Base-by-base conservation (phyloP, 2,797 vertebrate genomes). In the Chanos chanos region DNA sequence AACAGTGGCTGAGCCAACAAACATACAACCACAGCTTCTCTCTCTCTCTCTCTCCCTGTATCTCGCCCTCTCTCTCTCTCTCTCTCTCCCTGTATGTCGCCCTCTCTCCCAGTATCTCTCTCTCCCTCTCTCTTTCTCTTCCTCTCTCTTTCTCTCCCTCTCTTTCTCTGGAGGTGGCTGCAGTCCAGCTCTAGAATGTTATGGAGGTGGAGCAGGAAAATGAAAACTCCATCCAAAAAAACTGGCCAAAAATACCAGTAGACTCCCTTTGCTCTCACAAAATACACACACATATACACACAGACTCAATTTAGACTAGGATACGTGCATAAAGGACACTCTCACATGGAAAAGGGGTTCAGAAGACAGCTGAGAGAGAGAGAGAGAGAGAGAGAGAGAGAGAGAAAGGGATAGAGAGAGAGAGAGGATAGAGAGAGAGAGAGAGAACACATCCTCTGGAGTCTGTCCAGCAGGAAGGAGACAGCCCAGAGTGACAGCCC, bases 131-230 rank as follows among this genome's bases (percentile, higher is more conserved):
- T 6, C 16, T 4, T 16, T 55, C 37, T 16, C 41, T 16, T 6
- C 18, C 28, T 36, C 56, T 45, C 21, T 31, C 15, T 34, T n/a
- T 19, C 10, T 8, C 1, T 24, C 18, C 19, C 41, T 18, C 10
- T 7, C 22, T 31, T 10, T 33, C 5, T 45, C 4, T 41, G 34
- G 57, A 37, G 13, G 15, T 49, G 52, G 34, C 13, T 16, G 36
- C 8, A 15, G 39, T 24, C 45, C 54, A 39, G 19, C n/a, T n/a
- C 18, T 21, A 37, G 41, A 60, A 30, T 25, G 22, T 43, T 40
- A 16, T 30, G 36, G 33, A 45, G 55, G 33, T 50, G 55, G 55
- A 53, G 52, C 45, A 71, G 63, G 58, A 66, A 71, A 54, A 44
- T 55, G 24, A 33, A 61, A 28, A 53, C 45, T 27, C 31, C 22